Percentiles rank a stretch among this genome's conserved stretches.
Evolutionary conservation across 2,888 invertebrate species (phyloP).

Genomic region (Geotrupes spiniger): DNA sequence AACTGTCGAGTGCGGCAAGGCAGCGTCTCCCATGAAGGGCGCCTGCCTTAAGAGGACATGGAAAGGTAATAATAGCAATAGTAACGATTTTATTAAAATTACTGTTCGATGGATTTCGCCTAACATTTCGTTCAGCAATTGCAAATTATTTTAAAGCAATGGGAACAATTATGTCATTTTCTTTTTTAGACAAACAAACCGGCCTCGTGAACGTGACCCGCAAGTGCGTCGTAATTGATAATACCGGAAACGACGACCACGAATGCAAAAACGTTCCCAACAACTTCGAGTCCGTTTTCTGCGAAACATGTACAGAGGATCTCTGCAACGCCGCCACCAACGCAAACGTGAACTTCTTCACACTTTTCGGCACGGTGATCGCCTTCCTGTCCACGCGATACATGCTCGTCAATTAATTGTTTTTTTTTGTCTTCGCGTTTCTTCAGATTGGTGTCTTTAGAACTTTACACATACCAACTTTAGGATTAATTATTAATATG

Average conservation of each 20-base stretch:
- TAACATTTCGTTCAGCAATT: no score
- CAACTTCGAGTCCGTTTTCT: neutral
- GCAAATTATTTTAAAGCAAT: no score
- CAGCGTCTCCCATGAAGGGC: neutral
- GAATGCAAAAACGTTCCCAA: neutral
- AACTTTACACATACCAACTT: no score
- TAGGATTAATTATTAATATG: no score
- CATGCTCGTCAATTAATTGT: no score
- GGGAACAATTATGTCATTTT: neutral
- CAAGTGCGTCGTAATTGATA: neutral
- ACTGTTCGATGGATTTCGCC: neutral
- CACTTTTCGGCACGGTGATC: neutral
- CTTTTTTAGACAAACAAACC: neutral
- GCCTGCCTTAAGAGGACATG: neutral
- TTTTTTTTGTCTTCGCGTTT: no score
- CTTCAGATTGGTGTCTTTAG: no score
- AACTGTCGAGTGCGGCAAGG: neutral
- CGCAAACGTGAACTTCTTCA: neutral
- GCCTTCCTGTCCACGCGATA: no score
- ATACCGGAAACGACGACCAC: neutral
- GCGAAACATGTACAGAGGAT: neutral
- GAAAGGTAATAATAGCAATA: neutral
- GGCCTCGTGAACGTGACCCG: neutral
- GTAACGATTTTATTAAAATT: neutral
- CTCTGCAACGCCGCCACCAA: neutral